Evolutionary conservation across 2,113 vertebrate genomes (phyloP).

Genomic region (Uria lomvia): DNA sequence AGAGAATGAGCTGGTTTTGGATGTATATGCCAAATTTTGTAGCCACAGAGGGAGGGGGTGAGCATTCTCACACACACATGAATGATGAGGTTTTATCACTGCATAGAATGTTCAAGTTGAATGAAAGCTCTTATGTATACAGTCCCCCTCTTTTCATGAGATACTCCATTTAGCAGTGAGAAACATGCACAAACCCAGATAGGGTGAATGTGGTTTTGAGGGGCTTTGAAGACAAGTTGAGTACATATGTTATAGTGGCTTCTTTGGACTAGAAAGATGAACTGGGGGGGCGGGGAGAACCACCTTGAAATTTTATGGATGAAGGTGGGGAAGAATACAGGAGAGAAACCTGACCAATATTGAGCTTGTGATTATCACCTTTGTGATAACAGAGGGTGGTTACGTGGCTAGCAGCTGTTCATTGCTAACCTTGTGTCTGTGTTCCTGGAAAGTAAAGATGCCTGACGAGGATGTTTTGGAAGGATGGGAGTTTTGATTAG

Average conservation of each 20-base stretch:
- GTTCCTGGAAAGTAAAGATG: constrained; percentile 11
- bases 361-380: neutral
- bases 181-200: neutral
- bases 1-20: neutral
- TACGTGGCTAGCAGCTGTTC: neutral
- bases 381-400: neutral
- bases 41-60: neutral
- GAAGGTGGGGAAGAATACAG: neutral
- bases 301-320: neutral
- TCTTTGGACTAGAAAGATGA: neutral
- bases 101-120: neutral
- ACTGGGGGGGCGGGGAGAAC: accelerated
- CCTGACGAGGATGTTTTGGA: neutral
- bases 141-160: neutral
- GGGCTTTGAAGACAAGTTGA: neutral
- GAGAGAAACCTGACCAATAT: neutral
- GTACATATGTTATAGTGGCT: neutral
- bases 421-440: neutral
- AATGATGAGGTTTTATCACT: neutral
- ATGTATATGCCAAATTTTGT: neutral
- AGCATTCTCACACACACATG: neutral
- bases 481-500: neutral
- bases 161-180: neutral
- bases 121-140: neutral
- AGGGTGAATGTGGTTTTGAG: neutral